A percentile compares a stretch with the other conserved stretches of the same genome.
phyloP scores from a whole-genome alignment of 2,797 vertebrate genomes.

The Masticophis lateralis region DNA sequence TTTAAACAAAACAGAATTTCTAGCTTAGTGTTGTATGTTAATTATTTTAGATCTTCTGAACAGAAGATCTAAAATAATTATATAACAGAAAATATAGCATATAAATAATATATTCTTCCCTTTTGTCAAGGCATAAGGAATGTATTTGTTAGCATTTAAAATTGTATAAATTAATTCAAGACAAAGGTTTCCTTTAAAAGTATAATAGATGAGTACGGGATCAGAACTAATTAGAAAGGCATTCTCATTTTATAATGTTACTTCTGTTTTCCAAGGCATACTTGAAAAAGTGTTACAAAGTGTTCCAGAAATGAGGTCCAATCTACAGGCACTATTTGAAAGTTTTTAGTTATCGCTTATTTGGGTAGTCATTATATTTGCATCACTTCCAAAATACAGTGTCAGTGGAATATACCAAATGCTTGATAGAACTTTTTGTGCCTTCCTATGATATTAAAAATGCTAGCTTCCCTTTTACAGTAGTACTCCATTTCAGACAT shows the following conservation, averaged over 20 bases:
- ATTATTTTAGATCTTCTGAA: constrained; percentile 31
- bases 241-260: background rate
- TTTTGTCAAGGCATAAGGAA: background rate
- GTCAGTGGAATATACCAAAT: background rate
- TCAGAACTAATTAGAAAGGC: background rate
- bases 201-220: background rate
- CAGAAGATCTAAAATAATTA: background rate
- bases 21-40: background rate
- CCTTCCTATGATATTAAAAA: background rate
- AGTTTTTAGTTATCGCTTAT: background rate
- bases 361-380: background rate
- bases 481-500: background rate
- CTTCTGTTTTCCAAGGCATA: background rate
- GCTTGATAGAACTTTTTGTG: background rate
- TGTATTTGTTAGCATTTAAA: background rate
- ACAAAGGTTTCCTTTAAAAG: background rate
- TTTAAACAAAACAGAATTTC: background rate
- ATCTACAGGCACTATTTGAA: background rate
- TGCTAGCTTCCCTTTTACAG: background rate
- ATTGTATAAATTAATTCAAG: background rate
- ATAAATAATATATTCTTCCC: background rate
- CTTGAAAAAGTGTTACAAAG: background rate
- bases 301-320: background rate
- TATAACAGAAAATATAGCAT: constrained; percentile 20
- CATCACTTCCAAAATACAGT: background rate